phyloP scores from a whole-genome alignment of 1,140 invertebrate species.

The Cyclina sinensis region DNA sequence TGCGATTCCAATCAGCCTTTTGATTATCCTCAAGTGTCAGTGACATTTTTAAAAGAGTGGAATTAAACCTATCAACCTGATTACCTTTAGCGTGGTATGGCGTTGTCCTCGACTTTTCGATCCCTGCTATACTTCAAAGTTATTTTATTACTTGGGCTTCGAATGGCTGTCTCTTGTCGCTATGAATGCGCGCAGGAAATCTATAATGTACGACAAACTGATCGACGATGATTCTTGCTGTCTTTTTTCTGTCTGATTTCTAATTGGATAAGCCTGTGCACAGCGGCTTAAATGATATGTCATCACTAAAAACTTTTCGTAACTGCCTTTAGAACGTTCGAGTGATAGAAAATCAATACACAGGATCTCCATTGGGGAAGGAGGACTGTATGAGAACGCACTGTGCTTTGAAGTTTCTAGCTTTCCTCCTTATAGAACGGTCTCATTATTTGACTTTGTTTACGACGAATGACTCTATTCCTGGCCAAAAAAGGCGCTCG shows the following conservation, averaged over 20 bases:
- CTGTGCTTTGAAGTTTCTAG: background rate
- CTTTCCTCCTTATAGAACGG: conserved; percentile 32
- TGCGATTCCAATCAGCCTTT: conserved; percentile 53
- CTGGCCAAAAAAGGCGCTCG: conserved; percentile 53
- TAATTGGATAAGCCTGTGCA: conserved; percentile 4
- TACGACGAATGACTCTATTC: conserved; percentile 25
- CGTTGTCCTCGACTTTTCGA: conserved; percentile 38
- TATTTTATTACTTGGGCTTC: conserved; percentile 62
- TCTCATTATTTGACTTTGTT: conserved; percentile 14
- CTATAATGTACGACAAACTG: background rate
- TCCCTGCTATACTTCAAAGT: conserved; percentile 61
- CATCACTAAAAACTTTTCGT: conserved; percentile 27
- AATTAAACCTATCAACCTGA: conserved; percentile 19
- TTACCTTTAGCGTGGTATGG: background rate
- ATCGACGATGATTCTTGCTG: conserved; percentile 11
- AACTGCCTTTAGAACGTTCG: conserved; percentile 36
- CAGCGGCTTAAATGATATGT: conserved; percentile 41
- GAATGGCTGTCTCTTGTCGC: conserved; percentile 60
- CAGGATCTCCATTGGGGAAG: conserved; percentile 54
- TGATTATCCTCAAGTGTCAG: conserved; percentile 50
- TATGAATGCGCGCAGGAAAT: conserved; percentile 59
- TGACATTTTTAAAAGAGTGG: conserved; percentile 16
- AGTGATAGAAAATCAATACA: conserved; percentile 64
- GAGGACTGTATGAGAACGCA: conserved; percentile 30
- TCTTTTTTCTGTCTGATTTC: conserved; percentile 36